These are phyloP conservation scores for Martes flavigula DNA, from an alignment of 2,797 vertebrate species.

Conservation along the genomic window DNA sequence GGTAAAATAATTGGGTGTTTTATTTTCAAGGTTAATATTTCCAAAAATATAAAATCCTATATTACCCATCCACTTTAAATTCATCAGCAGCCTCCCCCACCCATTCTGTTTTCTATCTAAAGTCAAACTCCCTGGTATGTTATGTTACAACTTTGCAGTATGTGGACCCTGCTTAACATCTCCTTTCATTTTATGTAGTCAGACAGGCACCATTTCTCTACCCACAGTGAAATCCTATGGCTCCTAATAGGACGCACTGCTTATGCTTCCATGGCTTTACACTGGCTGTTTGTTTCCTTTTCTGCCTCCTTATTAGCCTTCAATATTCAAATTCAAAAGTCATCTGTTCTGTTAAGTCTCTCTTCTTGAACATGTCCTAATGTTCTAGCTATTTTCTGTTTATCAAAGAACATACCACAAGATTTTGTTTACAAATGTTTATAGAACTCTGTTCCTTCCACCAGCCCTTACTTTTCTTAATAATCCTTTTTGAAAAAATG, in stretches of 20 bases:
- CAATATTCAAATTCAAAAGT: neutral
- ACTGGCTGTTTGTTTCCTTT: neutral
- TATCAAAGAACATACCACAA: neutral
- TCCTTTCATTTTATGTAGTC: neutral
- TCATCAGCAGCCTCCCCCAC: neutral
- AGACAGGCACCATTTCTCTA: fast-evolving
- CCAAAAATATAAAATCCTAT: neutral
- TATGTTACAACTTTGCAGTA: neutral
- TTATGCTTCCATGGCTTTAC: neutral
- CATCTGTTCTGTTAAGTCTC: neutral
- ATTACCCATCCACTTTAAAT: neutral
- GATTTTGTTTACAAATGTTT: neutral
- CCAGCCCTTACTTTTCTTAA: neutral
- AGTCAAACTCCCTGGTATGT: neutral
- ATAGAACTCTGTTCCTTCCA: neutral
- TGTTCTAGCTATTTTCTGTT: neutral
- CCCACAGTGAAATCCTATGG: neutral
- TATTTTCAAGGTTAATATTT: neutral
- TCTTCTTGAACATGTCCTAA: neutral
- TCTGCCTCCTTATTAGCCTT: neutral
- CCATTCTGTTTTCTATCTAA: neutral
- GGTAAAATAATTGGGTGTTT: neutral
- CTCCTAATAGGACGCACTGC: no score
- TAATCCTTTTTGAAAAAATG: neutral
- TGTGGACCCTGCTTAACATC: neutral